A percentile compares a stretch with the other conserved stretches of the same genome.
phyloP scores from a whole-genome alignment of 2,888 invertebrate species.

The Anticlea derivata region DNA sequence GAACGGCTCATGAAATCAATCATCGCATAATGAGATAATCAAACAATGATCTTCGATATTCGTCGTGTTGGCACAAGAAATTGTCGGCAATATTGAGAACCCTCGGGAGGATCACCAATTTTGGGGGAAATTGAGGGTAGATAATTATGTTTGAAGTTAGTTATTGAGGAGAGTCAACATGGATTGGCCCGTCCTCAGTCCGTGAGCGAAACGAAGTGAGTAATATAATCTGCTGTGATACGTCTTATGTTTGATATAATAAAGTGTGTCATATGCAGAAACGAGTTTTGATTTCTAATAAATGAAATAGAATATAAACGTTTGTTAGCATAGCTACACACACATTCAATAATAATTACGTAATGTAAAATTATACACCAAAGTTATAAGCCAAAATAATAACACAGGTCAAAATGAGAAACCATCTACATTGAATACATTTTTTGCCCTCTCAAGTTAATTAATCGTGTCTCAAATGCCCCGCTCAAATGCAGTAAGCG shows the following conservation, averaged over 20 bases:
- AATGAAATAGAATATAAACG: no score
- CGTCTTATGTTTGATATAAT: conserved; percentile 2
- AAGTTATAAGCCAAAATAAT: no score
- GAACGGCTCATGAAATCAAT: conserved; percentile 73
- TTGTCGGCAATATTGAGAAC: conserved; percentile 73
- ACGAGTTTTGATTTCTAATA: no score
- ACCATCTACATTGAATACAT: conserved; percentile 4
- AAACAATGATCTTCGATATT: conserved; percentile 79
- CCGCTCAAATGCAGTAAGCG: conserved; percentile 36
- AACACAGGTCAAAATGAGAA: conserved; percentile 2
- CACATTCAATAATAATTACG: no score
- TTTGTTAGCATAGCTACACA: no score
- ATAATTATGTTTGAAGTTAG: conserved; percentile 84
- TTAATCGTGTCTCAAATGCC: conserved; percentile 23
- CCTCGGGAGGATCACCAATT: conserved; percentile 75
- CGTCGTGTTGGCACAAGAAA: conserved; percentile 79
- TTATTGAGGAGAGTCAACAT: conserved; percentile 80
- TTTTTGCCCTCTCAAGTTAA: conserved; percentile 19
- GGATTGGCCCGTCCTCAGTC: conserved; percentile 54
- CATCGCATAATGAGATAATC: conserved; percentile 77
- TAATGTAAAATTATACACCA: no score
- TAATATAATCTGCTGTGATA: conserved; percentile 17
- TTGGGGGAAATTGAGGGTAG: conserved; percentile 77
- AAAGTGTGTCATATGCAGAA: no score
- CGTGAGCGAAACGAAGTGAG: conserved; percentile 7